These are phyloP conservation scores for Darevskia mixta DNA, from an alignment of 2,797 vertebrate species.

Conservation along the genomic window DNA sequence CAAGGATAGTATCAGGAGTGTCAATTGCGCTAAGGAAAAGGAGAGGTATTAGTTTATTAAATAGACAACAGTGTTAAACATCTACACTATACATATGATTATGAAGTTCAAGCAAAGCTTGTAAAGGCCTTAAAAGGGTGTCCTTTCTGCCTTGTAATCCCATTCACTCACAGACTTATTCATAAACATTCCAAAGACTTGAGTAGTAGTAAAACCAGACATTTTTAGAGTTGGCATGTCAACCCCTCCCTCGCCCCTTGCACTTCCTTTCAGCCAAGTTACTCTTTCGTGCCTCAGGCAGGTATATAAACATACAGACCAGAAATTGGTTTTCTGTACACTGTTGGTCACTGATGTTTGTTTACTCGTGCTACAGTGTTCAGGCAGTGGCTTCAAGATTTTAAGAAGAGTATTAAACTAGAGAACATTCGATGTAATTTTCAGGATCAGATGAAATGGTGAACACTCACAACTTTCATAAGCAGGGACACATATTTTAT, in stretches of 20 bases:
- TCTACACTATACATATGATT: not conserved
- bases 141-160: not conserved
- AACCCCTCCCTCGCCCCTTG: not conserved
- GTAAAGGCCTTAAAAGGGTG: constrained; percentile 14
- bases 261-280: not conserved
- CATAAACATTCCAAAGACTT: constrained; percentile 48
- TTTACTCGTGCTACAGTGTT: not conserved
- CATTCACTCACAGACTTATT: constrained; percentile 24
- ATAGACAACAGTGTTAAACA: not conserved
- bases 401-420: not conserved
- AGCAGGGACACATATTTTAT: not conserved
- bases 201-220: constrained; percentile 27
- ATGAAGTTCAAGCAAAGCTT: not conserved
- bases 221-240: constrained; percentile 22
- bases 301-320: not conserved
- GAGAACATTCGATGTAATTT: not conserved
- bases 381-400: not conserved
- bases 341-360: not conserved
- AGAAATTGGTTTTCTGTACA: not conserved
- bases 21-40: not conserved
- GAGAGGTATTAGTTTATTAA: not conserved
- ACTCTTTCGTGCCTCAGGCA: not conserved
- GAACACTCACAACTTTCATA: not conserved
- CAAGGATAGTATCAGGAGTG: not conserved
- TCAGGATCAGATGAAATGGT: not conserved